Conservation (phyloP, 2,113 vertebrate species). For the Pedionomus torquatus region DNA sequence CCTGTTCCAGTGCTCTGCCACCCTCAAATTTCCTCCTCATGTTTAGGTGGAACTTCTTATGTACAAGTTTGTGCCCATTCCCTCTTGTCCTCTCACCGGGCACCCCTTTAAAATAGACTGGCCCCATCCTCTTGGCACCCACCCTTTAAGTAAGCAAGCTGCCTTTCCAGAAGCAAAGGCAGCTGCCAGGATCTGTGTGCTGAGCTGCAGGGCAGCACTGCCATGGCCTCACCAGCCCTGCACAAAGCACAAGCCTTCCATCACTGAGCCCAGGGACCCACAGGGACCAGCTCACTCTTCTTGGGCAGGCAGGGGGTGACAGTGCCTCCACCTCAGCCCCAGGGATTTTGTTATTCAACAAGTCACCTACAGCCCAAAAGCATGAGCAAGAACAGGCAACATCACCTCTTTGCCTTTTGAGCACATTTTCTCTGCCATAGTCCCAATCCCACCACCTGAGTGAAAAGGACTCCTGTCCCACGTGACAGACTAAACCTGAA, state of each 20-base stretch:
- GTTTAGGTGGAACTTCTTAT: no score
- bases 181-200: not conserved
- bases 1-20: no score
- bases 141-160: no score
- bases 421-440: not conserved
- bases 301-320: accelerated
- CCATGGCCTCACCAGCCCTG: accelerated
- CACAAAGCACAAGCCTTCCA: not conserved
- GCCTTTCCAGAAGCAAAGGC: not conserved
- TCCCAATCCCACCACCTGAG: no score
- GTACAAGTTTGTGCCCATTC: no score
- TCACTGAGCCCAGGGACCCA: not conserved
- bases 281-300: not conserved
- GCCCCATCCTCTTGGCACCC: no score
- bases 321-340: not conserved
- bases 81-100: no score
- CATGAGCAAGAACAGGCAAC: not conserved
- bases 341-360: not conserved
- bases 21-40: no score
- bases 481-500: not conserved
- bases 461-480: not conserved
- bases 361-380: not conserved
- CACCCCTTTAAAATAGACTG: no score
- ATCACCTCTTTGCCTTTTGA: no score
- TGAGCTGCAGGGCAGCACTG: not conserved